phyloP scores from a whole-genome alignment of 2,113 vertebrate genomes.

The Ia io region DNA sequence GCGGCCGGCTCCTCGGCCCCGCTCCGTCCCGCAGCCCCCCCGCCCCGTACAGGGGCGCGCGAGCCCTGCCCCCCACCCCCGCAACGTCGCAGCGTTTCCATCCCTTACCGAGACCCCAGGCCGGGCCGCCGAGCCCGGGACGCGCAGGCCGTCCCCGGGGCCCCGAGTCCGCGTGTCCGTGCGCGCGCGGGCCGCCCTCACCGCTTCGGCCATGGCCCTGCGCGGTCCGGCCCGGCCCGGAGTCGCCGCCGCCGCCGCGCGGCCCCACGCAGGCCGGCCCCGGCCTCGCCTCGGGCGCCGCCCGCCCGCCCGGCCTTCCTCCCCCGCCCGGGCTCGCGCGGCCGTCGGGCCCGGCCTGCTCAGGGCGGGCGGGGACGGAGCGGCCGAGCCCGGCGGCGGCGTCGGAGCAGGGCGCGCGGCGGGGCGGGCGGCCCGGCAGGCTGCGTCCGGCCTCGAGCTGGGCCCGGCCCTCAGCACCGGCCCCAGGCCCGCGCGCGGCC shows the following conservation, averaged over 20 bases:
- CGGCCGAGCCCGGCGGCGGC: conserved; percentile 17
- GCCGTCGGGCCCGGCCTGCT: conserved; percentile 67
- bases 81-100: conserved; percentile 12
- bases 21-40: not conserved
- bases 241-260: conserved; percentile 42
- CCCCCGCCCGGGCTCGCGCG: conserved; percentile 40
- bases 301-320: conserved; percentile 23
- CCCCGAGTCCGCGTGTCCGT: conserved; percentile 68
- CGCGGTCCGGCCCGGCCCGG: conserved; percentile 54
- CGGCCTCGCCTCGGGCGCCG: conserved; percentile 32
- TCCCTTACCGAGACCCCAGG: conserved; percentile 70
- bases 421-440: conserved; percentile 34
- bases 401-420: conserved; percentile 50
- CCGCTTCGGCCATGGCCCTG: conserved; percentile 73
- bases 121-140: conserved; percentile 62
- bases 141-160: conserved; percentile 69
- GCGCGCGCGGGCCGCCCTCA: conserved; percentile 66
- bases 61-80: conserved; percentile 24
- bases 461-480: conserved; percentile 63
- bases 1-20: conserved; percentile 22
- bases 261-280: conserved; percentile 42
- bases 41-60: conserved; percentile 1
- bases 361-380: conserved; percentile 39
- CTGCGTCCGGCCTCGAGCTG: conserved; percentile 52
- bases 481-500: conserved; percentile 60